A percentile compares a stretch with the other conserved stretches of the same genome.
Evolutionary conservation across 1,140 invertebrate genomes (phyloP).

Genomic region (Eumeta japonica): DNA sequence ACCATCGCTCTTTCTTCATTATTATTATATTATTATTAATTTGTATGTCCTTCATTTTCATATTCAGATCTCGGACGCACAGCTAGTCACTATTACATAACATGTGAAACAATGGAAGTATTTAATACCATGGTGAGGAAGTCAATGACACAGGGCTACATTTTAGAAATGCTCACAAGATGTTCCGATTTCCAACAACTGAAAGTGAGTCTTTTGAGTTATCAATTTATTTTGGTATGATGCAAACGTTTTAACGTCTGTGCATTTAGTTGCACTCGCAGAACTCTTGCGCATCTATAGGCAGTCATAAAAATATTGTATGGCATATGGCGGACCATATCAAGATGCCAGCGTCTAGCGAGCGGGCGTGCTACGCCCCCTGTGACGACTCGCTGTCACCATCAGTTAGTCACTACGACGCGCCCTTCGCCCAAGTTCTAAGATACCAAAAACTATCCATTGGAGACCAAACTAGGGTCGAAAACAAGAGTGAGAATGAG

Average conservation of each 20-base stretch:
- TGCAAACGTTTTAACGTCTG: neutral
- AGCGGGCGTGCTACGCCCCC: too few species aligned
- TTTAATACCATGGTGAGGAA: constrained; percentile 79
- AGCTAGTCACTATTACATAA: constrained; percentile 97
- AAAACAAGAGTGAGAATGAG: too few species aligned
- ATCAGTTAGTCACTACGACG: too few species aligned
- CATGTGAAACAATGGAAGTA: constrained; percentile 91
- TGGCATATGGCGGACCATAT: neutral
- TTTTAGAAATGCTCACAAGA: constrained; percentile 85
- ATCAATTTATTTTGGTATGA: neutral
- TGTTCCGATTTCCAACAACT: constrained; percentile 95
- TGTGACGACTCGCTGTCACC: too few species aligned
- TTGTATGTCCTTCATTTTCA: too few species aligned
- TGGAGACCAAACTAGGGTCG: too few species aligned
- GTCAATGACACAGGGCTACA: constrained; percentile 83
- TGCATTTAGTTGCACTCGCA: neutral
- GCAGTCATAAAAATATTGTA: too few species aligned
- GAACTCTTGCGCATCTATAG: neutral
- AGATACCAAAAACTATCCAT: too few species aligned
- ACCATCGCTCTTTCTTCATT: too few species aligned
- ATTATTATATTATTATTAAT: too few species aligned
- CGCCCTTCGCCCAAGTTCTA: too few species aligned
- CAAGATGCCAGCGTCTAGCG: too few species aligned
- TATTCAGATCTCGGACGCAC: constrained; percentile 85
- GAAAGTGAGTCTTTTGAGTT: constrained; percentile 67